Conservation (phyloP, 2,797 vertebrate genomes). For the Oryzias sinensis region DNA sequence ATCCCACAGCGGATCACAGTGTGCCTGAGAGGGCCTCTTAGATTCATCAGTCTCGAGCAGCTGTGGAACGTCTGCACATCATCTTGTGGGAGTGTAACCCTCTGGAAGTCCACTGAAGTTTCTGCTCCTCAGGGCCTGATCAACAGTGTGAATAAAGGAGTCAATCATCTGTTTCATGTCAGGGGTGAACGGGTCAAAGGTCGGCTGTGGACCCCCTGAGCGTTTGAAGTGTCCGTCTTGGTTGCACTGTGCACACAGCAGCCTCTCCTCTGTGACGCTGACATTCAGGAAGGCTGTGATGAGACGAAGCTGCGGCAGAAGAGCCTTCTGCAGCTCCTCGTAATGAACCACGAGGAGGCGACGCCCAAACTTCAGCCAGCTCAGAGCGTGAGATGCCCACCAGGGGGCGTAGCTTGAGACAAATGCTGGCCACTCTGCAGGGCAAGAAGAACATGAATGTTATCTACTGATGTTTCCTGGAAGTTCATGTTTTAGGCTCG, state of each 20-base stretch:
- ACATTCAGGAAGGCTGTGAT: conserved; percentile 88
- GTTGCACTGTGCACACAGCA: conserved; percentile 92
- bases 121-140: conserved; percentile 84
- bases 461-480: neutral
- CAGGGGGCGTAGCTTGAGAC: conserved; percentile 94
- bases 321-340: conserved; percentile 86
- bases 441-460: conserved; percentile 2
- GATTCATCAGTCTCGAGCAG: neutral
- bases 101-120: conserved; percentile 88
- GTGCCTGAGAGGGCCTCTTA: no score
- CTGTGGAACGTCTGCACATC: conserved; percentile 26
- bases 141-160: conserved; percentile 84
- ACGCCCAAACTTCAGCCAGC: conserved; percentile 89
- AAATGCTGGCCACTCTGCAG: conserved; percentile 92
- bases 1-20: no score
- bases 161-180: conserved; percentile 89
- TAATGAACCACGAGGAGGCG: conserved; percentile 89
- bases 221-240: conserved; percentile 94
- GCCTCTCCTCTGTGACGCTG: conserved; percentile 83
- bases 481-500: no score
- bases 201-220: conserved; percentile 68
- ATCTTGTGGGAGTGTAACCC: conserved; percentile 93
- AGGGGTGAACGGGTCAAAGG: conserved; percentile 87
- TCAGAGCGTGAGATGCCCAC: conserved; percentile 93
- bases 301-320: conserved; percentile 83